Base-by-base conservation (phyloP, 1,140 invertebrate genomes). In the Microplitis mediator region DNA sequence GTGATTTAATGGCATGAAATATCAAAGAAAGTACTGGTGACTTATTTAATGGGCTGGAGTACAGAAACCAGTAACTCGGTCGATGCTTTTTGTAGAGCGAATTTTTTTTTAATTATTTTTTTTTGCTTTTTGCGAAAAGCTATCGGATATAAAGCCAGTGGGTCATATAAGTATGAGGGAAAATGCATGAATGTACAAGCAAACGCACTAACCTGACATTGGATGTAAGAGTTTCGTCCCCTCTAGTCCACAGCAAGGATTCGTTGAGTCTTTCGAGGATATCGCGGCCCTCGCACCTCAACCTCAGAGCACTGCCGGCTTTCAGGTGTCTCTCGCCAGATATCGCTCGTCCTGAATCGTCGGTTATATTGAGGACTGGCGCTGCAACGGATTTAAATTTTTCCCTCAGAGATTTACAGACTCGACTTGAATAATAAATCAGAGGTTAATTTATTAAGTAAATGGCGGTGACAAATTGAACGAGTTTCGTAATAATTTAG, bases 301-400 rank as follows among this genome's bases (percentile, higher is more conserved):
- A 83, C 77, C 85, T 88, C 65, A 90, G 82, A 14, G 84, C 85
- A 73, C 88, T 89, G 35, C 89, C 89, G 14, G 88, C 89, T 76
- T 89, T 90, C 6, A 87, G 79, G 76, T 86, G 82, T 76, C 86
- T 84, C 75, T 88, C 84, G 61, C 88, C 89, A 45, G 84, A 84
- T 73, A 88, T 84, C 69, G 81, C 86, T 79, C 84, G 81, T 50
- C 85, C 88, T 23, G 88, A 87, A 76, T 90, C 89, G 74, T 90
- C 89, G 54, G 89, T 85, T 79, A 90, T 90, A 69, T 85, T 86
- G 51, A 90, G 85, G 66, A 86, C 85, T 11, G 89, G 89, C 5
- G 89, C 89, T 90, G 81, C 63, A 73, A 74, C 71, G 63, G 74
- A 54, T 75, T 58, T 11, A 72, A 69, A 58, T 67, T 14, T 3